Base-by-base conservation (phyloP, 2,888 invertebrate species). In the Platycheirus rosarum region DNA sequence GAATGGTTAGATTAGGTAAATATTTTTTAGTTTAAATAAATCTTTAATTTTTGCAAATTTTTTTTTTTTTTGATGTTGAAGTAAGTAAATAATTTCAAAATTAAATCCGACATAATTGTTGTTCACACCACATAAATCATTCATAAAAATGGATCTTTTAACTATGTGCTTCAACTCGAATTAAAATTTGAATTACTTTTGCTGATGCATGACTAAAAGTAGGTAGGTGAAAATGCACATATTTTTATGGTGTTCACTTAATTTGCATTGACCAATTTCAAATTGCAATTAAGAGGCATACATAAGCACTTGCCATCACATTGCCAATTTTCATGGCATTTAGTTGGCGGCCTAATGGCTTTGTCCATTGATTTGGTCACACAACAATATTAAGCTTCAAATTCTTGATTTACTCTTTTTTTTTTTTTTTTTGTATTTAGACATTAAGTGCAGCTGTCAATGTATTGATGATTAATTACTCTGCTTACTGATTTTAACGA, bases 251-350 rank as follows among this genome's bases (percentile, higher is more conserved):
- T 18, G 23, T 37, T 37, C 37, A 71, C 6, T 71, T 29, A 46
- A 63, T 62, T 42, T 57, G 13, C 46, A 65, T 65, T 57, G 65
- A 18, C 20, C 57, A 66, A 65, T 70, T 70, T 63, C 26, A 62
- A 70, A 76, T 40, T 55, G 71, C 46, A 77, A 65, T 70, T 77
- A 65, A 71, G 26, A 60, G 57, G 9, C 23, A 49, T 77, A n/a
- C 23, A 49, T 77, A 11, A 26, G 49, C 55, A 57, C 40, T 29
- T 65, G 16, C 9, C 8, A 46, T n/a, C n/a, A n/a, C n/a, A n/a
- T 51, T 32, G 7, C 35, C 7, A 32, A 32, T 7, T 1, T 8
- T 8, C 29, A 32, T 7, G 5, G 29, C 29, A 8, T 35, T 71
- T 49, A 18, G 14, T 55, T 18, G 16, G 18, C 20, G 23, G 37